Evolutionary conservation across 2,888 invertebrate species (phyloP).

Genomic region (Tetragonisca angustula): DNA sequence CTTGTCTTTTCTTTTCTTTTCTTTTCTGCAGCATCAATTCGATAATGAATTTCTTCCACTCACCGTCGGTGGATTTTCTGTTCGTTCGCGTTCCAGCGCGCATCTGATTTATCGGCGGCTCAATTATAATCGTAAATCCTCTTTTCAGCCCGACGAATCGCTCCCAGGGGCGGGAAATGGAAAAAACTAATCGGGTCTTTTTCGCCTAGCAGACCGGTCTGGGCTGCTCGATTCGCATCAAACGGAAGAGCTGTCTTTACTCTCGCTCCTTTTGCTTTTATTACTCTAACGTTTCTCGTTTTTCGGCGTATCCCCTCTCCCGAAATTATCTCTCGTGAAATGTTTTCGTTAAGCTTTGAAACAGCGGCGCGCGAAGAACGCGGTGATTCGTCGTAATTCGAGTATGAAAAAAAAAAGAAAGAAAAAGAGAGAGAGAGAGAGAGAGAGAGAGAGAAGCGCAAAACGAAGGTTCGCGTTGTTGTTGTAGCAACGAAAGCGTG

Average conservation of each 20-base stretch:
- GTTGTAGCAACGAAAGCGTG: neutral
- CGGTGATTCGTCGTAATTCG: neutral
- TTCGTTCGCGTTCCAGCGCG: conserved; percentile 21
- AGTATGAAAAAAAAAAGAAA: neutral
- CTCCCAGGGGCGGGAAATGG: conserved; percentile 48
- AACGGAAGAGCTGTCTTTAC: neutral
- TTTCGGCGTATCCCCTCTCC: neutral
- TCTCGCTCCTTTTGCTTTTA: neutral
- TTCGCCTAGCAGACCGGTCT: neutral
- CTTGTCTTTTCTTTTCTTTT: neutral
- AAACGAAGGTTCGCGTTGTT: neutral
- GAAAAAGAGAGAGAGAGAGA: neutral
- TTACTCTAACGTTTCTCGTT: neutral
- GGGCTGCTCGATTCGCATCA: neutral
- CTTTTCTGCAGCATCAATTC: conserved; percentile 17
- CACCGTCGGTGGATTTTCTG: conserved; percentile 1
- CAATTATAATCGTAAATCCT: conserved; percentile 67
- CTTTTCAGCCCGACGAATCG: conserved; percentile 45
- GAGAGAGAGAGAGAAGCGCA: neutral
- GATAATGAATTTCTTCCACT: conserved; percentile 37
- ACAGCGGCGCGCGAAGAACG: neutral
- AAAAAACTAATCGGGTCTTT: conserved; percentile 36
- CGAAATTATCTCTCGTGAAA: neutral
- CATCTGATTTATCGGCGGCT: conserved; percentile 60
- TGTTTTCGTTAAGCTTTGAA: neutral